Conservation (phyloP, 2,797 vertebrate species). For the Smutsia gigantea region DNA sequence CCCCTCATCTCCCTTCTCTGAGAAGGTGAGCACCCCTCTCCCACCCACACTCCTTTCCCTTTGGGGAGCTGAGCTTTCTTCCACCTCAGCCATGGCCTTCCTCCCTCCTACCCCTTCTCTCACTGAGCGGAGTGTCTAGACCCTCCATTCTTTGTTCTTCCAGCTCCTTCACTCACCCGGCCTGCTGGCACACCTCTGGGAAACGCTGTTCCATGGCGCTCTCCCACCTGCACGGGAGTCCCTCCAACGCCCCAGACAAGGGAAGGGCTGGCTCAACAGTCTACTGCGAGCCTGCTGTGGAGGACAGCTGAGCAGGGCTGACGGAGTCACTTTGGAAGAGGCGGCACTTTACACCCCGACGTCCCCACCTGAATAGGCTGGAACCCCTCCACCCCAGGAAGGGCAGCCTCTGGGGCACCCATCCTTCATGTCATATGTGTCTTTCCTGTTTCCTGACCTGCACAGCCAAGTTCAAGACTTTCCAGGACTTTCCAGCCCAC, state of each 20-base stretch:
- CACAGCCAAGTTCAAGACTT: neutral
- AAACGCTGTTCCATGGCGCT: neutral
- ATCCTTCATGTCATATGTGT: accelerated
- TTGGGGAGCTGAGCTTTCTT: accelerated
- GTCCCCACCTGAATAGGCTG: neutral
- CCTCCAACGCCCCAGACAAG: neutral
- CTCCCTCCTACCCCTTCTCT: neutral
- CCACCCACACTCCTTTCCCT: neutral
- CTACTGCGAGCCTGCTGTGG: accelerated
- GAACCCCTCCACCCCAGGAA: neutral
- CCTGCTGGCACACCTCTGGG: accelerated
- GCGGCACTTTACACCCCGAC: neutral
- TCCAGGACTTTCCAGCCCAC: neutral
- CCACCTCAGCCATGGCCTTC: accelerated
- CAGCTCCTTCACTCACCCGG: neutral
- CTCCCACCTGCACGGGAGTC: neutral
- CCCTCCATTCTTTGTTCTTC: neutral
- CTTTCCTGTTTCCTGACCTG: neutral
- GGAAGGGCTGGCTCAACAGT: neutral
- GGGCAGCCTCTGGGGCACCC: neutral
- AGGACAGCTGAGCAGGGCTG: neutral
- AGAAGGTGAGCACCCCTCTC: neutral
- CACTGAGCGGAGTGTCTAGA: accelerated
- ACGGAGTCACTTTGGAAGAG: neutral
- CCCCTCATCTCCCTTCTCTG: accelerated